Conservation (phyloP, 2,888 invertebrate genomes). For the Ectemnius continuus region DNA sequence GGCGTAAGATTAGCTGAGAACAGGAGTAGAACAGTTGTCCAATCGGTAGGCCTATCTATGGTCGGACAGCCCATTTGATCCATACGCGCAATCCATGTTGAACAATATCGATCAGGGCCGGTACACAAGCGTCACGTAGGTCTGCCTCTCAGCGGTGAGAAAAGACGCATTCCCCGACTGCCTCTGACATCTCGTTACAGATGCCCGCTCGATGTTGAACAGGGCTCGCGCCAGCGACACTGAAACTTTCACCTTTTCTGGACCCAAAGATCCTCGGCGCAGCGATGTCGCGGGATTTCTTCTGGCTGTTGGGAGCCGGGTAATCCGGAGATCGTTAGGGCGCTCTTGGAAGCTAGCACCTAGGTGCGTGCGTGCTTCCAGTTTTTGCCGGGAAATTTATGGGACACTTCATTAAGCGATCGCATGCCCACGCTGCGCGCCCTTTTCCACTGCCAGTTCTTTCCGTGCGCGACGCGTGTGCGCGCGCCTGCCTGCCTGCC, state of each 20-base stretch:
- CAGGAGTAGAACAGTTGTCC: too few species aligned
- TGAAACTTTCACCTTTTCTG: slow-evolving; percentile 16
- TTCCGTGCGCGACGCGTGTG: too few species aligned
- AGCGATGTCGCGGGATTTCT: slow-evolving; percentile 13
- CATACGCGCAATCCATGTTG: slow-evolving; percentile 1
- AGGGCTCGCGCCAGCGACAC: not conserved
- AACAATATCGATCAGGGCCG: not conserved
- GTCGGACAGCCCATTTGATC: not conserved
- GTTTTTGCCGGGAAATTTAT: slow-evolving; percentile 20
- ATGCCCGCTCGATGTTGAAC: slow-evolving; percentile 4
- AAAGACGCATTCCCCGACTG: slow-evolving; percentile 1
- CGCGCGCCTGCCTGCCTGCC: too few species aligned
- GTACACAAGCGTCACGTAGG: not conserved
- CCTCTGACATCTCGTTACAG: not conserved
- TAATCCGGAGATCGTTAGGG: slow-evolving; percentile 13
- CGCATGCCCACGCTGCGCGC: not conserved
- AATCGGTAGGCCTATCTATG: too few species aligned
- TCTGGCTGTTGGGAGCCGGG: not conserved
- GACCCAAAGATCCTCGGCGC: slow-evolving; percentile 13
- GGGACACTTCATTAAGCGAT: slow-evolving; percentile 17
- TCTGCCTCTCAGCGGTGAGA: not conserved
- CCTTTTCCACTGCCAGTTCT: too few species aligned
- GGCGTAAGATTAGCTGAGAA: too few species aligned
- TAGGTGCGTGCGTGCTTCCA: slow-evolving; percentile 1
- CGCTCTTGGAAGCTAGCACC: slow-evolving; percentile 10